Evolutionary conservation across 2,888 invertebrate species (phyloP).

Genomic region (Microctonus brassicae): DNA sequence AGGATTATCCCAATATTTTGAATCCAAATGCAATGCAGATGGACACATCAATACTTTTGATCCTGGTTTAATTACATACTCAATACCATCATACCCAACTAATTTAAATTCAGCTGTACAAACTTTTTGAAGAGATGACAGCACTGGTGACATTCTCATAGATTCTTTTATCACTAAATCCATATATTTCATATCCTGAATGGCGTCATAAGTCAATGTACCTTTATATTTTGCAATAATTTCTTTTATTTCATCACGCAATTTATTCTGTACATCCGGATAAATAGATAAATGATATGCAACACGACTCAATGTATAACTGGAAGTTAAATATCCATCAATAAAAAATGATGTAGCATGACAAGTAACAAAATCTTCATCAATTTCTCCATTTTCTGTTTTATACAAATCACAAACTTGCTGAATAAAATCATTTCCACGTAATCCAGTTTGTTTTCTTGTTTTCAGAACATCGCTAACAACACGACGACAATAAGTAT

Average conservation of each 20-base stretch:
- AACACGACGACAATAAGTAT: slow-evolving; percentile 51
- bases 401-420: slow-evolving; percentile 64
- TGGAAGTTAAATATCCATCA: slow-evolving; percentile 73
- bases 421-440: slow-evolving; percentile 70
- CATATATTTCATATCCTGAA: slow-evolving; percentile 71
- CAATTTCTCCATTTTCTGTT: background rate
- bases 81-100: slow-evolving; percentile 53
- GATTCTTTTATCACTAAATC: slow-evolving; percentile 69
- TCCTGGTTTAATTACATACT: slow-evolving; percentile 47
- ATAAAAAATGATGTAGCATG: slow-evolving; percentile 71
- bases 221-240: slow-evolving; percentile 61
- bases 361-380: slow-evolving; percentile 49
- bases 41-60: slow-evolving; percentile 42
- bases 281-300: slow-evolving; percentile 70
- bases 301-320: slow-evolving; percentile 68
- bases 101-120: slow-evolving; percentile 50
- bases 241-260: slow-evolving; percentile 68
- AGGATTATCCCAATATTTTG: slow-evolving; percentile 52
- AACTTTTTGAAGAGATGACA: slow-evolving; percentile 38
- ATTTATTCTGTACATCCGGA: slow-evolving; percentile 69
- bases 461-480: slow-evolving; percentile 48
- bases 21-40: slow-evolving; percentile 46
- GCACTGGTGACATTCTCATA: slow-evolving; percentile 42
- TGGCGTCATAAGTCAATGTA: slow-evolving; percentile 68
- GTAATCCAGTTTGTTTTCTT: slow-evolving; percentile 52